Conservation (phyloP, 1,140 invertebrate species). For the Trichonephila inaurata region DNA sequence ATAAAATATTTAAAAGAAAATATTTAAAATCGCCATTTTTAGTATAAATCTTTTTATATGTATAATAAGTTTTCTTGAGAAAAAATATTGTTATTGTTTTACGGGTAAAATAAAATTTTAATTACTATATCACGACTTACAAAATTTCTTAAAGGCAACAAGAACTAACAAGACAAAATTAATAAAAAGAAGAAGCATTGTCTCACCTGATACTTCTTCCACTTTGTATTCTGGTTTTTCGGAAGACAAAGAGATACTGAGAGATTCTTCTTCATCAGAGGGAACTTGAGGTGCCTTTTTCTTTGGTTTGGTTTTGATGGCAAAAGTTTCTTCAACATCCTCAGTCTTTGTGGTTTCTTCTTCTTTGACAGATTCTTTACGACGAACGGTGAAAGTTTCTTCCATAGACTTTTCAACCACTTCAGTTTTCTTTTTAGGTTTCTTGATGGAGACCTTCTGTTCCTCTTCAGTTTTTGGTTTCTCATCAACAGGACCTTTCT, state of each 20-base stretch:
- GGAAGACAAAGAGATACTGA: constrained; percentile 78
- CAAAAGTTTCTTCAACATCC: constrained; percentile 77
- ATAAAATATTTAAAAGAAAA: too few relatives aligned
- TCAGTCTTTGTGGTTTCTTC: constrained; percentile 54
- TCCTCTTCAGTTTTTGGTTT: constrained; percentile 59
- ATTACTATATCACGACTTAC: too few relatives aligned
- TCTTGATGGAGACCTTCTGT: constrained; percentile 68
- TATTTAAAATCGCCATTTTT: too few relatives aligned
- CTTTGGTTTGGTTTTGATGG: constrained; percentile 69
- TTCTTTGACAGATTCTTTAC: constrained; percentile 64
- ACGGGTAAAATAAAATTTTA: too few relatives aligned
- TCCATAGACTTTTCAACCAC: constrained; percentile 15
- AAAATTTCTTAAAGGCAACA: too few relatives aligned
- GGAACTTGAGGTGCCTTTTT: constrained; percentile 60
- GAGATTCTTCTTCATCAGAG: constrained; percentile 77
- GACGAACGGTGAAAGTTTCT: constrained; percentile 71
- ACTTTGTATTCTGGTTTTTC: constrained; percentile 78
- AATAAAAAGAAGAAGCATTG: neutral
- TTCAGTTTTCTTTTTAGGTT: constrained; percentile 71
- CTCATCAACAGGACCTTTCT: constrained; percentile 29
- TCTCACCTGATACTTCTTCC: constrained; percentile 78
- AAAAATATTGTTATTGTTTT: too few relatives aligned
- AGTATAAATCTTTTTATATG: too few relatives aligned
- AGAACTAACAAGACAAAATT: too few relatives aligned
- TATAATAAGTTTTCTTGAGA: too few relatives aligned